Base-by-base conservation (phyloP, 2,113 vertebrate genomes). In the Pedionomus torquatus region DNA sequence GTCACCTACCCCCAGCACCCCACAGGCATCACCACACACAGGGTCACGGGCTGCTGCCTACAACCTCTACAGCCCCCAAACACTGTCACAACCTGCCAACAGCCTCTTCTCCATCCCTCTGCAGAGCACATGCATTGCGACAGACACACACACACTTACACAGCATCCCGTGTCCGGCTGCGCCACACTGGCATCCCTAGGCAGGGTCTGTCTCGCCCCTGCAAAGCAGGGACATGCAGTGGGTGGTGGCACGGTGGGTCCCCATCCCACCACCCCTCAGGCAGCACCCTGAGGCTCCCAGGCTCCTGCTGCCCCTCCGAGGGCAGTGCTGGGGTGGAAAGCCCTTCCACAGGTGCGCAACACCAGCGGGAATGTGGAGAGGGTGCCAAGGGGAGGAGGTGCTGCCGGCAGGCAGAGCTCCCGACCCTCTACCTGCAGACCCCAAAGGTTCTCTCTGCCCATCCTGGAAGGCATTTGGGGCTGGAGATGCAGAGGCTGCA, bases 31-130 rank as follows among this genome's bases (percentile, higher is more conserved):
- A 28, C 89, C 80, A 28, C 89, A 18, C 75, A 12, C 74, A 2
- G 28, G 37, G 54, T 79, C 83, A 44, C 74, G 31, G 55, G 65
- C 76, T 90, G 75, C 78, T 90, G 74, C 65, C 65, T 82, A 24
- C 69, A 79, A 61, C 57, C 63, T 52, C 72, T 92, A 17, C 75
- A 85, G 55, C 86, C 94, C 94, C 86, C 68, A 35, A 72, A 57
- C 89, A 16, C 63, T 26, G 16, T 63, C 46, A n/a, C 71, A 84
- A 33, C 72, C 83, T 43, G 89, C 83, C 82, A 51, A 3, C 81
- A 90, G 88, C 78, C 52, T 58, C 61, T 85, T 31, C 85, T 33
- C 85, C 83, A 9, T 33, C 65, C 78, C 64, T 48, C 95, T 52
- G 89, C 86, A 83, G 55, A 78, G 80, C 68, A 30, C 93, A 25